Evolutionary conservation across 2,888 invertebrate species (phyloP), one percentile per base, ranked within the genome.

Genomic region (Bibio marci): DNA sequence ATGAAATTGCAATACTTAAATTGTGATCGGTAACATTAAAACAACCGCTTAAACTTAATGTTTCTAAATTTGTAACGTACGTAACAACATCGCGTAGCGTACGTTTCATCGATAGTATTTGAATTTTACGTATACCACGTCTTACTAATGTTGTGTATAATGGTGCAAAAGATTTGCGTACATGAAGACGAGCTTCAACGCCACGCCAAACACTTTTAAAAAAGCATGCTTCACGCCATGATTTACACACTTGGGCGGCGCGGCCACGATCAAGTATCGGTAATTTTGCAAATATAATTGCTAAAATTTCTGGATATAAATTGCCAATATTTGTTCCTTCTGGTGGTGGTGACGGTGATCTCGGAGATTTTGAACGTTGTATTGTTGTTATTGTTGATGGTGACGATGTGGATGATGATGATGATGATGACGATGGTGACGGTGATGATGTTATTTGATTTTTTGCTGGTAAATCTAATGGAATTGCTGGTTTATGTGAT

Each of bases 201-300:
- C 88, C 88, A 48, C 86, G 76, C 94, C 94, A 94, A 15, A 94
- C 90, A 30, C 82, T 82, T 50, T 87, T 80, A 51, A 85, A 80
- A 62, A 92, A 91, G 25, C 87, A 82, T 34, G 91, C 91, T 55
- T 92, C 91, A 43, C 88, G 67, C 91, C 92, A 94, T 42, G 81
- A 67, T 41, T 75, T 71, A 59, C 86, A 87, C 45, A 91, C 90
- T 63, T 88, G 88, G 3, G 91, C 87, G 15, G 82, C 91, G 32
- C 85, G 70, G 3, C 92, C 92, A 56, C 87, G 76, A 63, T 91
- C 92, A 48, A 79, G 68, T 32, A 90, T 85, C 39, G 86, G 80
- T 56, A 94, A 66, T 61, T 87, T 77, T 54, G 83, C 77, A 62
- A 94, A 94, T 57, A 94, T 91, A 53, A 90, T 73, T 44, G 90